Evolutionary conservation across 1,140 invertebrate species (phyloP).

Genomic region (Cherax quadricarinatus): DNA sequence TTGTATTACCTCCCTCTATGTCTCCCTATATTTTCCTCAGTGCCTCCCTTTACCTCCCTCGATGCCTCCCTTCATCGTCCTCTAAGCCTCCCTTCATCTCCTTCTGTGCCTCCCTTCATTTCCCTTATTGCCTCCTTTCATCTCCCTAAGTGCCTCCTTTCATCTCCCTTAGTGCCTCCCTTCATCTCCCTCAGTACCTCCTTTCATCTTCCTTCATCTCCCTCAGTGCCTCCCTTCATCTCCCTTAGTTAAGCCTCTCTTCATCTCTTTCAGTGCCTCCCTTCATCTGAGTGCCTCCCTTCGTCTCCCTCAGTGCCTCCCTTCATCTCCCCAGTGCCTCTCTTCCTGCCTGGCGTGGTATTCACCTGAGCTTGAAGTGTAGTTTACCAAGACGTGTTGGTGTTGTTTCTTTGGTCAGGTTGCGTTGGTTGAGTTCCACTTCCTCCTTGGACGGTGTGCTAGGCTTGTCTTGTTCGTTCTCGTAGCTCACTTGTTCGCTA

Average conservation of each 20-base stretch:
- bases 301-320: too few relatives aligned
- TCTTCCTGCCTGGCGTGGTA: neutral
- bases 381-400: conserved; percentile 86
- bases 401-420: conserved; percentile 75
- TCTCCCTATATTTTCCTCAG: too few relatives aligned
- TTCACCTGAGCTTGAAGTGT: conserved; percentile 88
- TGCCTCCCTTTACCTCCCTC: too few relatives aligned
- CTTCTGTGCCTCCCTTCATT: too few relatives aligned
- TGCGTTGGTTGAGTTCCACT: conserved; percentile 82
- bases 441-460: conserved; percentile 80
- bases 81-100: too few relatives aligned
- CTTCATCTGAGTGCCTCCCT: too few relatives aligned
- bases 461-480: conserved; percentile 77
- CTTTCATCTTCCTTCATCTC: neutral
- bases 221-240: too few relatives aligned
- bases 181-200: neutral
- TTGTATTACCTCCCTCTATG: neutral
- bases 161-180: too few relatives aligned
- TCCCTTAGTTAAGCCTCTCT: neutral
- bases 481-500: conserved; percentile 73
- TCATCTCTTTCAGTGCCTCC: neutral
- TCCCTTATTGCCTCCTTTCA: too few relatives aligned
- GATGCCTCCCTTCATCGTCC: too few relatives aligned
- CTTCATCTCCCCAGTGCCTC: neutral
- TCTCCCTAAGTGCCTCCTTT: too few relatives aligned